Evolutionary conservation across 64 coral and sea anemone species (phyloP).

Genomic region (Pocillopora verrucosa): DNA sequence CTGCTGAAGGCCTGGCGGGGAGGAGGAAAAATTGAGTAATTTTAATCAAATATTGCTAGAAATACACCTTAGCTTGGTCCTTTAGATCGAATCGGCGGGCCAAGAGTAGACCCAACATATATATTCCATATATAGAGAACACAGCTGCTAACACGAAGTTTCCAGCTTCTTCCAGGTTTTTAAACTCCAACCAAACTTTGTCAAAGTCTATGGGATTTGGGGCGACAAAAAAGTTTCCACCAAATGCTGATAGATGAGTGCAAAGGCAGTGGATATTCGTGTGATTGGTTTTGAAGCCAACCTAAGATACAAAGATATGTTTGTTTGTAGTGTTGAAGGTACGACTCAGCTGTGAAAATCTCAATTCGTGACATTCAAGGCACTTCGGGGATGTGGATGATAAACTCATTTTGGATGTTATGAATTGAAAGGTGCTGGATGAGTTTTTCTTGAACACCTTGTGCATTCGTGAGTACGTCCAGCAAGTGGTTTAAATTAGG

Average conservation of each 20-base stretch:
- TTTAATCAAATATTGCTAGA: background rate
- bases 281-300: constrained; percentile 20
- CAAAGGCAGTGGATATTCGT: constrained; percentile 42
- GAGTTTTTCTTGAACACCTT: no score
- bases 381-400: no score
- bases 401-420: no score
- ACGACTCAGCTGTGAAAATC: no score
- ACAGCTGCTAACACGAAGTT: background rate
- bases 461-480: no score
- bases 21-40: background rate
- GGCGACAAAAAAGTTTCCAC: constrained; percentile 55
- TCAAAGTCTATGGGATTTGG: constrained; percentile 68
- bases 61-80: background rate
- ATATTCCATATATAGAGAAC: background rate
- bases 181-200: constrained; percentile 42
- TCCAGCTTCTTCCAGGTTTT: background rate
- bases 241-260: constrained; percentile 62
- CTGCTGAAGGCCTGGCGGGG: no score
- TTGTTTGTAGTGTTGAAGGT: background rate
- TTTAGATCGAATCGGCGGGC: background rate
- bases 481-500: no score
- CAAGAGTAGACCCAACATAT: background rate
- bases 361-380: no score
- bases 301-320: background rate
- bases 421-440: no score